Conservation (phyloP, 2,888 invertebrate species). For the Muscina levida region DNA sequence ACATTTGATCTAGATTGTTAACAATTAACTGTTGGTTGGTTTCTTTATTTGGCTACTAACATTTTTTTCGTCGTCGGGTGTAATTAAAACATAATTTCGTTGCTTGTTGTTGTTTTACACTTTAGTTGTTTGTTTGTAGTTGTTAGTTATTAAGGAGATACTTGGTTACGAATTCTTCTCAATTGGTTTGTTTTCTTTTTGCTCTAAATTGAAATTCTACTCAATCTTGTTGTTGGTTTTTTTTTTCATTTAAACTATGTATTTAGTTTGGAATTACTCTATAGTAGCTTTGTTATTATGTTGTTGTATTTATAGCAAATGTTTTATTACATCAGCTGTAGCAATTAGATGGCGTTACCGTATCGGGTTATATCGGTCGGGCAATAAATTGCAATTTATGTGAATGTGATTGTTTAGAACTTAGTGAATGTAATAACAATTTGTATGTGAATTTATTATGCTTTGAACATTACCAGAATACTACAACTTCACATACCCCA, state of each 20-base stretch:
- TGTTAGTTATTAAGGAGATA: no score
- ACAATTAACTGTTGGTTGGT: slow-evolving; percentile 57
- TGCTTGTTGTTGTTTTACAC: no score
- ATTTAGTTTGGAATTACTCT: slow-evolving; percentile 39
- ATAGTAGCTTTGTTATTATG: slow-evolving; percentile 43
- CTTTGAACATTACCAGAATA: slow-evolving; percentile 67
- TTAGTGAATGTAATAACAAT: no score
- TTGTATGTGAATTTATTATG: no score
- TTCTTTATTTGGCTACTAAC: slow-evolving; percentile 6
- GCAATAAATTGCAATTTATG: not conserved
- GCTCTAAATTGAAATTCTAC: slow-evolving; percentile 56
- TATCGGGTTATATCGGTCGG: not conserved
- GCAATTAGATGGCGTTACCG: slow-evolving; percentile 23
- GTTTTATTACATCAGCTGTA: slow-evolving; percentile 37
- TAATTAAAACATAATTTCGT: slow-evolving; percentile 58
- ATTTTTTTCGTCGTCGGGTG: slow-evolving; percentile 47
- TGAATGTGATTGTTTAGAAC: no score
- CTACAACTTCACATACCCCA: slow-evolving; percentile 73
- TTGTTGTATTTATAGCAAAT: slow-evolving; percentile 19
- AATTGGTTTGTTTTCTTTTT: slow-evolving; percentile 35
- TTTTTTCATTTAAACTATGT: not conserved
- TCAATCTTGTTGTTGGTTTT: slow-evolving; percentile 43
- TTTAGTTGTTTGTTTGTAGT: slow-evolving; percentile 7
- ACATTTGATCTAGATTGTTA: slow-evolving; percentile 51
- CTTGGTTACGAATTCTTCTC: no score